These are phyloP conservation scores for Diadophis punctatus DNA, from an alignment of 2,113 vertebrate genomes.

Conservation along the genomic window DNA sequence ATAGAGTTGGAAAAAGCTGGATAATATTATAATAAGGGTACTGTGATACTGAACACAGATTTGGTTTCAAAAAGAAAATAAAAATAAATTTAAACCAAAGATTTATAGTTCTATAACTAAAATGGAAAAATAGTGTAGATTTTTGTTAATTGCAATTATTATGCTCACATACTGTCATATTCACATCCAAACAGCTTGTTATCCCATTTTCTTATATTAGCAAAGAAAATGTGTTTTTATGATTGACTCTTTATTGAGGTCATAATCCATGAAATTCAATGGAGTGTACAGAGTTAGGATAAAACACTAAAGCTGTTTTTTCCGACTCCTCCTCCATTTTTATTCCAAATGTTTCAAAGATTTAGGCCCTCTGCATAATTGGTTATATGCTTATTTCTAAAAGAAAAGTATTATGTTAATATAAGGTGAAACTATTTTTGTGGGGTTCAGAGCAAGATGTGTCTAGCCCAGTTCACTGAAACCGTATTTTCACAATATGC, in stretches of 20 bases:
- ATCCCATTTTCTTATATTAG: background rate
- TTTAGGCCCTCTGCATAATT: background rate
- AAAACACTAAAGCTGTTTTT: background rate
- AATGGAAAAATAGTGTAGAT: background rate
- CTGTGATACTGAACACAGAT: background rate
- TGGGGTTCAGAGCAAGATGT: background rate
- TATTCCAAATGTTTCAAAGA: background rate
- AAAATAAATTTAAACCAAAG: background rate
- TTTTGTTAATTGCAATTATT: background rate
- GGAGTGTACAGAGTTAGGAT: background rate
- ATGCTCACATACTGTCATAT: background rate
- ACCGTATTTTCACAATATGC: background rate
- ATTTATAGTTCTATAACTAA: background rate
- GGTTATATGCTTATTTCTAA: background rate
- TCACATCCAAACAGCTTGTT: background rate
- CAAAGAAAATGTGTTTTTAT: background rate
- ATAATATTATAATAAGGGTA: background rate
- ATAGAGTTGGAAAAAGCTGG: background rate
- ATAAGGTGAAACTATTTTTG: background rate
- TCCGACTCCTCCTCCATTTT: background rate
- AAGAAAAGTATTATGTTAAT: background rate
- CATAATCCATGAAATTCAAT: background rate
- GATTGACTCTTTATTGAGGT: background rate
- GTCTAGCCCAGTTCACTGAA: background rate
- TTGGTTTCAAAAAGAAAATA: background rate